phyloP scores from a whole-genome alignment of 2,113 vertebrate genomes.

The Micronisus gabar region DNA sequence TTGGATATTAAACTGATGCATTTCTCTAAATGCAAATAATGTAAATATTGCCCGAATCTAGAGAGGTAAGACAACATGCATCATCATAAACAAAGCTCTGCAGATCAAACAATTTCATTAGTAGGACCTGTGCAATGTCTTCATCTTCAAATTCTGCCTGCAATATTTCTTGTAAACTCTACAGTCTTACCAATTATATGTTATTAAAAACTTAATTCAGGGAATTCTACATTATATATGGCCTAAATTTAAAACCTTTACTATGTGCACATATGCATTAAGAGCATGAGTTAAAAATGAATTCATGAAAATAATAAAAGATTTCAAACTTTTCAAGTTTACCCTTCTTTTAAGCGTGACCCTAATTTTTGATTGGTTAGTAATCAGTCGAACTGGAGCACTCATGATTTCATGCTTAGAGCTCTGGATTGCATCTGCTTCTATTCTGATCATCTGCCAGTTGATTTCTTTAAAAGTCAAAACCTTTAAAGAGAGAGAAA shows the following conservation, averaged over 20 bases:
- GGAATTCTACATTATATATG: not conserved
- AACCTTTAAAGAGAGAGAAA: conserved; percentile 77
- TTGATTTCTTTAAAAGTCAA: conserved; percentile 98
- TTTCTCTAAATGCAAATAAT: not conserved
- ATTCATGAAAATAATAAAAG: not conserved
- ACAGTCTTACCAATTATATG: not conserved
- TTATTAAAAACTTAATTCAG: not conserved
- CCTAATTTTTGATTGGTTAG: conserved; percentile 96
- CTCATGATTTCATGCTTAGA: conserved; percentile 93
- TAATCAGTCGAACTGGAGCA: conserved; percentile 95
- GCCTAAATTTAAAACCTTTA: not conserved
- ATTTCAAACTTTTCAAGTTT: conserved; percentile 33
- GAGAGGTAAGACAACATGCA: not conserved
- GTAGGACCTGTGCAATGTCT: not conserved
- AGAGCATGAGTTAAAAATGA: not conserved
- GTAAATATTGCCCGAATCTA: not conserved
- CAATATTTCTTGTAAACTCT: not conserved
- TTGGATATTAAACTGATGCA: not conserved
- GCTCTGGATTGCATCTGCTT: conserved; percentile 97
- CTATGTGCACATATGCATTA: not conserved
- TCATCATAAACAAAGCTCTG: not conserved
- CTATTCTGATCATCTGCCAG: conserved; percentile 99
- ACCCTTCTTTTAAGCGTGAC: conserved; percentile 97
- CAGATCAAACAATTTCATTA: not conserved
- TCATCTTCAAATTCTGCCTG: not conserved